Percentiles rank a stretch among this genome's conserved stretches.
phyloP scores from a whole-genome alignment of 2,113 vertebrate species.

The Pachyramphus minor region DNA sequence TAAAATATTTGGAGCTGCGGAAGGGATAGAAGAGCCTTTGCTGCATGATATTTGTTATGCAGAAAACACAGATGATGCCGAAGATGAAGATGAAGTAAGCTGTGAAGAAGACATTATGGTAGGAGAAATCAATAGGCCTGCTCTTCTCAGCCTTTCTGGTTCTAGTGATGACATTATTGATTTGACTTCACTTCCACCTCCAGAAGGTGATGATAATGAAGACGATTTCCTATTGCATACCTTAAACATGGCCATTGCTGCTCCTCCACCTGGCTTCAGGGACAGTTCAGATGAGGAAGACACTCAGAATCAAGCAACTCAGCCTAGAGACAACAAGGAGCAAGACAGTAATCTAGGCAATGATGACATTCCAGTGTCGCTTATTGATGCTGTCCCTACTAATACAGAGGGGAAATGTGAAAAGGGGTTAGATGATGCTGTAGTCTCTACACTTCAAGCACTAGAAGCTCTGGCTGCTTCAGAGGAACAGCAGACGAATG shows the following conservation, averaged over 20 bases:
- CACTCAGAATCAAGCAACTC: constrained; percentile 77
- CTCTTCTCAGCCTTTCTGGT: constrained; percentile 89
- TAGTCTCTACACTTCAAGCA: constrained; percentile 91
- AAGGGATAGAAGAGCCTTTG: constrained; percentile 93
- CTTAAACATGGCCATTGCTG: constrained; percentile 95
- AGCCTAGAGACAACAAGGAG: constrained; percentile 72
- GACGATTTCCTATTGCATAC: constrained; percentile 94
- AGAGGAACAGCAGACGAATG: constrained; percentile 93
- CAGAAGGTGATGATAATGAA: constrained; percentile 90
- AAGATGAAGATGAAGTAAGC: constrained; percentile 96
- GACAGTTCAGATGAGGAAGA: constrained; percentile 98
- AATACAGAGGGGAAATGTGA: constrained; percentile 79
- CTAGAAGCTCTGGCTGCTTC: constrained; percentile 92
- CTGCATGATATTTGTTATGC: constrained; percentile 95
- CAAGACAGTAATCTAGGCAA: constrained; percentile 63
- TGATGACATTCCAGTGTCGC: constrained; percentile 93
- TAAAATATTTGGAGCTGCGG: constrained; percentile 87
- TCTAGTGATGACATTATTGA: constrained; percentile 98
- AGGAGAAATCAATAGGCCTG: constrained; percentile 85
- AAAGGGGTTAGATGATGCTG: constrained; percentile 83
- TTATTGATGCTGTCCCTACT: constrained; percentile 93
- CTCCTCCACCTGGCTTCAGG: constrained; percentile 95
- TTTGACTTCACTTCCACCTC: constrained; percentile 95
- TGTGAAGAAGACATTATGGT: constrained; percentile 93
- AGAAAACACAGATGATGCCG: constrained; percentile 91